These are phyloP conservation scores for Ligdia adustata DNA, from an alignment of 2,888 invertebrate genomes.

Conservation along the genomic window DNA sequence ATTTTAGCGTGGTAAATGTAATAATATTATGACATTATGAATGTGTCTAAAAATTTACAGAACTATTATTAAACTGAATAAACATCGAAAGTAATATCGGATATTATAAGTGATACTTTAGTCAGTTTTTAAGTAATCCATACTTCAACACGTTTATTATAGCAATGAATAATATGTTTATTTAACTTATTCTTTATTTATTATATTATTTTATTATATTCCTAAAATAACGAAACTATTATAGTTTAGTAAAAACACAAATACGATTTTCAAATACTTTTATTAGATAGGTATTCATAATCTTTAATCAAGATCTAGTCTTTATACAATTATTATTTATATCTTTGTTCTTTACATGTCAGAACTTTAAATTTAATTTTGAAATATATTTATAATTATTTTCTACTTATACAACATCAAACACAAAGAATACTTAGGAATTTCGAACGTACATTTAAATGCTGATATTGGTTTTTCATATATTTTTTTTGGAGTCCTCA, in stretches of 20 bases:
- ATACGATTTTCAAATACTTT: constrained; percentile 51
- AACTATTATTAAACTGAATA: too few relatives aligned
- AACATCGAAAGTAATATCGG: too few relatives aligned
- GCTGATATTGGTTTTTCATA: constrained; percentile 21
- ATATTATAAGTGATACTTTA: too few relatives aligned
- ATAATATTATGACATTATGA: too few relatives aligned
- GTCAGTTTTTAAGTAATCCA: too few relatives aligned
- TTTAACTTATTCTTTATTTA: too few relatives aligned
- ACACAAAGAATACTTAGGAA: constrained; percentile 2
- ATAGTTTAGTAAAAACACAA: constrained; percentile 44
- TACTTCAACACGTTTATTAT: too few relatives aligned
- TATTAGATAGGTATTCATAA: constrained; percentile 58
- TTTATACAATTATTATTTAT: constrained; percentile 46
- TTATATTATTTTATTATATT: too few relatives aligned
- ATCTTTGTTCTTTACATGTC: constrained; percentile 43
- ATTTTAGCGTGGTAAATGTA: too few relatives aligned
- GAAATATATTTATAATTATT: constrained; percentile 36
- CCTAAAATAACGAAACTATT: too few relatives aligned
- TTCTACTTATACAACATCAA: constrained; percentile 30
- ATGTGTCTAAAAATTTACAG: too few relatives aligned
- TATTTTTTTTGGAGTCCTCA: constrained; percentile 12
- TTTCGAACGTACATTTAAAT: constrained; percentile 11
- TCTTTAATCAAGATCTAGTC: constrained; percentile 55
- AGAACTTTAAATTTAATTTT: constrained; percentile 45
- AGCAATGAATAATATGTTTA: too few relatives aligned